Conservation (phyloP, 2,888 invertebrate species). For the Allygus modestus region DNA sequence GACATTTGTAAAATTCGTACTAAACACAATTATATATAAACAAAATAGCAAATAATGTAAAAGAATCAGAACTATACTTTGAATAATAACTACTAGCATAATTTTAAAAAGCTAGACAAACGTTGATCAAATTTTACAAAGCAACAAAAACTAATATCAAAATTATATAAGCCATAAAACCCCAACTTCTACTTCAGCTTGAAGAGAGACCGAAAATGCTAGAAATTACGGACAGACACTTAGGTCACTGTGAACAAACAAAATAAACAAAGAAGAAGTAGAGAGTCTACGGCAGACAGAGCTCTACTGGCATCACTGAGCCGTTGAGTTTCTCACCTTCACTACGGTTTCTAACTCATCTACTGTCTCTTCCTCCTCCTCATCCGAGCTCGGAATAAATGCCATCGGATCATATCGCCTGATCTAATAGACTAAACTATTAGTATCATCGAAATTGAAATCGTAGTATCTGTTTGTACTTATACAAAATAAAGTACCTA, state of each 20-base stretch:
- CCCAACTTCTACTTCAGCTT: not conserved
- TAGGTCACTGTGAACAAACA: not conserved
- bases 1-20: too few relatives aligned
- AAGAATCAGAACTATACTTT: too few relatives aligned
- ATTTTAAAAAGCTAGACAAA: too few relatives aligned
- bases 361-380: conserved; percentile 63
- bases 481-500: too few relatives aligned
- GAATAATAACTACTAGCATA: too few relatives aligned
- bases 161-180: not conserved
- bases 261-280: conserved; percentile 29
- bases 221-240: not conserved
- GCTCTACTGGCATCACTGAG: conserved; percentile 1
- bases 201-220: not conserved
- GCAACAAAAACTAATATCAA: too few relatives aligned
- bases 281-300: conserved; percentile 28
- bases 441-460: not conserved
- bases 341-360: conserved; percentile 63
- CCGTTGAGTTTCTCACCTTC: conserved; percentile 56
- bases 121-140: too few relatives aligned
- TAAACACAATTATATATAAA: too few relatives aligned
- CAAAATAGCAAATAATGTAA: too few relatives aligned
- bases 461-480: not conserved
- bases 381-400: conserved; percentile 63
- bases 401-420: conserved; percentile 64
- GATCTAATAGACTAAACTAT: conserved; percentile 54